Evolutionary conservation across 2,113 vertebrate species (phyloP).

Genomic region (Gopherus flavomarginatus): DNA sequence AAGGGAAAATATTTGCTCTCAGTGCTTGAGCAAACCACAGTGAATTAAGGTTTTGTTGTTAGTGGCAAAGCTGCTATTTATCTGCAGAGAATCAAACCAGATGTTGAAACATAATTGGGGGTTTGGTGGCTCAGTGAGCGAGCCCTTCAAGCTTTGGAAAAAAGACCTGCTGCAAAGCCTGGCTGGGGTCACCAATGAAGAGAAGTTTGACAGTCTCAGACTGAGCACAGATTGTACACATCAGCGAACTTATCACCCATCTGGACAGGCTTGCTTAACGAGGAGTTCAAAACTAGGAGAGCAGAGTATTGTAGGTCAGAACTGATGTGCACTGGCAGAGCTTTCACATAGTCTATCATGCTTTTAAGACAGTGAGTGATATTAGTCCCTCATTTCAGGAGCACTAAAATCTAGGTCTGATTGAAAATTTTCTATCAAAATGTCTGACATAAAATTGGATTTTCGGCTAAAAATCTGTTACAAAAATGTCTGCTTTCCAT

Average conservation of each 20-base stretch:
- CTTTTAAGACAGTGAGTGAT: background rate
- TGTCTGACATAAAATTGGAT: background rate
- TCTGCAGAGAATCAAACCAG: slow-evolving; percentile 80
- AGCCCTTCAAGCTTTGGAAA: slow-evolving; percentile 45
- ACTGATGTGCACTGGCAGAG: background rate
- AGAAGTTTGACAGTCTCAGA: background rate
- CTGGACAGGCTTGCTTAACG: background rate
- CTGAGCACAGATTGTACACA: background rate
- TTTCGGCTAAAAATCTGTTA: background rate
- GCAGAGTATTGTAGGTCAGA: background rate
- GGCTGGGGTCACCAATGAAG: background rate
- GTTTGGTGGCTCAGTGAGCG: slow-evolving; percentile 56
- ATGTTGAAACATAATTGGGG: slow-evolving; percentile 74
- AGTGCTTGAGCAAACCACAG: slow-evolving; percentile 78
- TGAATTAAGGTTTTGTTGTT: slow-evolving; percentile 84
- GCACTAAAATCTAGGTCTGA: background rate
- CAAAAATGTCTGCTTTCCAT: background rate
- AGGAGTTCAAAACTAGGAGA: background rate
- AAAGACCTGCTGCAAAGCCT: background rate
- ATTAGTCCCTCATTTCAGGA: background rate
- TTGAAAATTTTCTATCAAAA: background rate
- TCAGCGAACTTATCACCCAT: accelerated
- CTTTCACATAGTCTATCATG: background rate
- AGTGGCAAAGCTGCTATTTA: slow-evolving; percentile 81
- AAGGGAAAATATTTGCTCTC: slow-evolving; percentile 82